Evolutionary conservation across 64 coral and sea anemone genomes (phyloP).

Genomic region (Pocillopora verrucosa): DNA sequence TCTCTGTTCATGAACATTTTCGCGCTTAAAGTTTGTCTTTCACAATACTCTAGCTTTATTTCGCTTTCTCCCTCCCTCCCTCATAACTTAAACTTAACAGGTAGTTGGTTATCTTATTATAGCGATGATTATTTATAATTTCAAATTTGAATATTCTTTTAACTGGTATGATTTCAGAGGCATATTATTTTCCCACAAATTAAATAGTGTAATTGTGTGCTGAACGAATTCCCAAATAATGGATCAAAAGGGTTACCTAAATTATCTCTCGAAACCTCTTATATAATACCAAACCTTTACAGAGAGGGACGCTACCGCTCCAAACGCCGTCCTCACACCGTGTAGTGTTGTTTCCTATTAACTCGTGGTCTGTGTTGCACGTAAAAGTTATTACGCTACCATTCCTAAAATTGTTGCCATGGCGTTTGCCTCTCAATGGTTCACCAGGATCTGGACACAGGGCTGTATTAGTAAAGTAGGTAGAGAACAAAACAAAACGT

Average conservation of each 20-base stretch:
- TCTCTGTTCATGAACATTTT: too few species aligned
- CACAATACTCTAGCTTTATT: too few species aligned
- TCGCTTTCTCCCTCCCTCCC: too few species aligned
- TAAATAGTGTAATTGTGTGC: neutral
- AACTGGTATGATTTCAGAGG: too few species aligned
- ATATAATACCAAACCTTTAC: neutral
- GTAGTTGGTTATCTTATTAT: too few species aligned
- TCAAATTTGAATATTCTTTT: too few species aligned
- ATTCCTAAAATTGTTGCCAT: neutral
- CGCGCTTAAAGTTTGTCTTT: too few species aligned
- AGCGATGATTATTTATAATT: too few species aligned
- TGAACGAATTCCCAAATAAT: too few species aligned
- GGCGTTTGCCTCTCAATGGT: neutral
- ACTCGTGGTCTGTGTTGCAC: neutral
- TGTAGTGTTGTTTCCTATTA: neutral
- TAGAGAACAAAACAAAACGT: too few species aligned
- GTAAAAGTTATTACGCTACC: neutral
- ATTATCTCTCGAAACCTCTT: neutral
- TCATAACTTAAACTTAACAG: too few species aligned
- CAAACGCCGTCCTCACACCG: conserved; percentile 11
- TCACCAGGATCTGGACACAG: neutral
- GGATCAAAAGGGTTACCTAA: neutral
- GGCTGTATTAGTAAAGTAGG: neutral
- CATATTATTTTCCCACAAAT: too few species aligned
- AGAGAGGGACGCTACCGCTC: conserved; percentile 10